Conservation (phyloP, 2,797 vertebrate species). For the Rallus crepitans region DNA sequence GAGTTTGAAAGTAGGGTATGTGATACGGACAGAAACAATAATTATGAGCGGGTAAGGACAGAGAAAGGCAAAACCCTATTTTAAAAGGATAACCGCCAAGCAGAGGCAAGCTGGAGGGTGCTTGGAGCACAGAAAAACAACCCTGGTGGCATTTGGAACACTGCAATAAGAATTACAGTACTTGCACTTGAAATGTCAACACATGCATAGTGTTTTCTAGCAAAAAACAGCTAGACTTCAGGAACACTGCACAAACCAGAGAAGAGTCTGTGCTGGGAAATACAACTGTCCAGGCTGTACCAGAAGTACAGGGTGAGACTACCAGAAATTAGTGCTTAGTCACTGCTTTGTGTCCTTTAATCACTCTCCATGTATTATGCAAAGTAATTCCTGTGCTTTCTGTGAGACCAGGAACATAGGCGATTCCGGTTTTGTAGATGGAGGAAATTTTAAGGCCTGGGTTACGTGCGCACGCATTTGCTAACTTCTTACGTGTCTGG, state of each 20-base stretch:
- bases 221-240: background rate
- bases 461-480: background rate
- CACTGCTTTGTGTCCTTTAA: background rate
- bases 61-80: background rate
- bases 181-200: constrained; percentile 13
- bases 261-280: background rate
- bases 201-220: background rate
- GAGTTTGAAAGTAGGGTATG: background rate
- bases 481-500: background rate
- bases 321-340: background rate
- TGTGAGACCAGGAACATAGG: background rate
- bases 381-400: background rate
- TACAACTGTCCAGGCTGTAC: background rate
- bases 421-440: background rate
- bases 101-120: background rate
- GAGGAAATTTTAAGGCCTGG: background rate
- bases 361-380: background rate
- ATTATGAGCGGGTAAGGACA: background rate
- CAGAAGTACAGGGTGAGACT: background rate
- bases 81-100: background rate
- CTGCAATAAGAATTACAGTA: background rate
- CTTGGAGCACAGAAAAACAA: background rate
- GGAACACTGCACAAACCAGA: background rate
- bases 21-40: background rate
- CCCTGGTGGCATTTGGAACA: background rate